Evolutionary conservation across 2,888 invertebrate genomes (phyloP).

Genomic region (Amiota minor): DNA sequence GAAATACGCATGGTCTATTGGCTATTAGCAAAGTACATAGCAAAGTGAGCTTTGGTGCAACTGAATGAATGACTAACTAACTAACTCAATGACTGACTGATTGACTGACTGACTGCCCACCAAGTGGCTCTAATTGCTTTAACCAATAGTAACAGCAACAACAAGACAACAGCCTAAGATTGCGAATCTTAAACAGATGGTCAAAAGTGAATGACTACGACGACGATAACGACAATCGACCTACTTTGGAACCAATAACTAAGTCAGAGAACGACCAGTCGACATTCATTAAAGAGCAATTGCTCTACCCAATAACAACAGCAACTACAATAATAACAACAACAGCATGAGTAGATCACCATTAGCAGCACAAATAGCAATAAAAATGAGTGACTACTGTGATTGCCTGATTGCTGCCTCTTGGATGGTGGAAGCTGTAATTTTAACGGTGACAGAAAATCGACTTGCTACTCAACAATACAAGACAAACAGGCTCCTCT

Average conservation of each 20-base stretch:
- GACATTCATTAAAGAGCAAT: conserved; percentile 18
- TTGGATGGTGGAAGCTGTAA: background rate
- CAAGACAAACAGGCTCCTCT: background rate
- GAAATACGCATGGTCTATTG: too few relatives aligned
- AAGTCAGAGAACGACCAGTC: background rate
- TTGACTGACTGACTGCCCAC: conserved; percentile 11
- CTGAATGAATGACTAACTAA: conserved; percentile 20
- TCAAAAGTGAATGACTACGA: conserved; percentile 39
- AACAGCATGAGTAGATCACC: conserved; percentile 12
- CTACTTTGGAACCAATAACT: conserved; percentile 15
- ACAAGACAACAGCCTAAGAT: conserved; percentile 46
- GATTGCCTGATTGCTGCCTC: too few relatives aligned
- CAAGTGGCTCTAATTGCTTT: conserved; percentile 38
- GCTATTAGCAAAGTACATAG: too few relatives aligned
- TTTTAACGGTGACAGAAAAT: conserved; percentile 21
- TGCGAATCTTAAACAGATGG: conserved; percentile 25
- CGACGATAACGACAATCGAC: conserved; percentile 34
- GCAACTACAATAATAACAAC: conserved; percentile 37
- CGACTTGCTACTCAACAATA: background rate
- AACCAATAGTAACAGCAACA: background rate
- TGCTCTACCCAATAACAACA: conserved; percentile 13
- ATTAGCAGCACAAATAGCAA: conserved; percentile 7
- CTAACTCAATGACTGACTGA: conserved; percentile 15
- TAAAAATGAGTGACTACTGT: background rate
- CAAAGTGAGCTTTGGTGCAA: too few relatives aligned